phyloP scores from a whole-genome alignment of 2,888 invertebrate species.

The Drosophila parthenogenetica region DNA sequence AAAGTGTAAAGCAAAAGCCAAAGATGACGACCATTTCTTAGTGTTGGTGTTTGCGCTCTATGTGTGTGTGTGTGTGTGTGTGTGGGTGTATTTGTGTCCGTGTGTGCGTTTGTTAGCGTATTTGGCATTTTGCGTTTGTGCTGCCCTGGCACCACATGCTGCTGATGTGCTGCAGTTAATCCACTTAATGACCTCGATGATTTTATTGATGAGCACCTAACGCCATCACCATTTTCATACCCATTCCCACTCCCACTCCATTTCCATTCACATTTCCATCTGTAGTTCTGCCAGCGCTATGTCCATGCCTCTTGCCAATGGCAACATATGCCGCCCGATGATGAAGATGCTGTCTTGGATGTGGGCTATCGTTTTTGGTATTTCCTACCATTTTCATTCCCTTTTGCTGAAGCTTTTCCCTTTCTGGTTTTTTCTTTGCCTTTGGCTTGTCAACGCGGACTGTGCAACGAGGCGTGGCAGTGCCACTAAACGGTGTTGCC shows the following conservation, averaged over 20 bases:
- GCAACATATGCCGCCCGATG: conserved; percentile 79
- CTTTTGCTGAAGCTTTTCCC: neutral
- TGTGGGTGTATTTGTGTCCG: conserved; percentile 14
- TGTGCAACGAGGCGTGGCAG: conserved; percentile 71
- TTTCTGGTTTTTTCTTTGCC: conserved; percentile 11
- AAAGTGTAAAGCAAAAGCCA: conserved; percentile 75
- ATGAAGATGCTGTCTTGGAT: conserved; percentile 67
- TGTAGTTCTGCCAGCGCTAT: neutral
- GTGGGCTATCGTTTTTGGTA: conserved; percentile 42
- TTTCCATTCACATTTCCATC: conserved; percentile 2
- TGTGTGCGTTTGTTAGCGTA: conserved; percentile 39
- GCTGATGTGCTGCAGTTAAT: conserved; percentile 84
- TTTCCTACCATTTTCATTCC: conserved; percentile 22
- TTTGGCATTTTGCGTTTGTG: conserved; percentile 75
- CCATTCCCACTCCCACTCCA: conserved; percentile 1
- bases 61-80: conserved; percentile 19
- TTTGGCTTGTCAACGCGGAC: conserved; percentile 64
- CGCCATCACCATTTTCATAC: conserved; percentile 36
- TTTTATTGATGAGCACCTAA: conserved; percentile 84
- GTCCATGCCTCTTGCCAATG: conserved; percentile 27
- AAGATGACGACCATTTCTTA: conserved; percentile 62
- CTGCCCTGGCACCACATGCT: conserved; percentile 79
- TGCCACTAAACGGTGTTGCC: conserved; percentile 61
- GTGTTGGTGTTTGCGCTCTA: conserved; percentile 16
- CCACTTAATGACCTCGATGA: conserved; percentile 85